Conservation (phyloP, 2,888 invertebrate species). For the Leptarthrus brevirostris region DNA sequence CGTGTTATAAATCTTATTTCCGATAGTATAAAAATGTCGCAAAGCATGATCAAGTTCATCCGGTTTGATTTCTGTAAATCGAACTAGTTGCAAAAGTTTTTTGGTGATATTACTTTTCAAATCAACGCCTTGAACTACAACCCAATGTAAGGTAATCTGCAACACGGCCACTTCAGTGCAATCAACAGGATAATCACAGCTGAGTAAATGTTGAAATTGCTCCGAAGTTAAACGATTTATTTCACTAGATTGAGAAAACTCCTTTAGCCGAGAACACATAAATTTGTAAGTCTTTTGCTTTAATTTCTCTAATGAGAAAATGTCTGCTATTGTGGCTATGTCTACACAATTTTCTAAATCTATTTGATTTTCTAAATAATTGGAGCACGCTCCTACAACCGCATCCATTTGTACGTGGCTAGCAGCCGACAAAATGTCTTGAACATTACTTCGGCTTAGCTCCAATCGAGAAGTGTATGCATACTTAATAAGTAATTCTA, state of each 20-base stretch:
- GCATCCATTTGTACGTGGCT: constrained; percentile 74
- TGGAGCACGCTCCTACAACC: constrained; percentile 75
- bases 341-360: constrained; percentile 79
- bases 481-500: constrained; percentile 74
- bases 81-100: constrained; percentile 59
- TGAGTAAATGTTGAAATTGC: constrained; percentile 73
- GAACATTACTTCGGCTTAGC: constrained; percentile 73
- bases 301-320: constrained; percentile 73
- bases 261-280: constrained; percentile 73
- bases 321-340: constrained; percentile 76
- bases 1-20: neutral
- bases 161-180: constrained; percentile 74
- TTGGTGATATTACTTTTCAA: constrained; percentile 54
- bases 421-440: constrained; percentile 77
- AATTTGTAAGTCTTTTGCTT: constrained; percentile 73
- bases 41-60: constrained; percentile 49
- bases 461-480: constrained; percentile 76
- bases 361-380: constrained; percentile 74
- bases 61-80: constrained; percentile 59
- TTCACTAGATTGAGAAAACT: constrained; percentile 72
- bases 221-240: constrained; percentile 72
- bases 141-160: constrained; percentile 72
- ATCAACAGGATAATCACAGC: constrained; percentile 76
- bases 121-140: constrained; percentile 60
- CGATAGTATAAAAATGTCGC: neutral